phyloP scores from a whole-genome alignment of 2,113 vertebrate species.

The Calypte anna region DNA sequence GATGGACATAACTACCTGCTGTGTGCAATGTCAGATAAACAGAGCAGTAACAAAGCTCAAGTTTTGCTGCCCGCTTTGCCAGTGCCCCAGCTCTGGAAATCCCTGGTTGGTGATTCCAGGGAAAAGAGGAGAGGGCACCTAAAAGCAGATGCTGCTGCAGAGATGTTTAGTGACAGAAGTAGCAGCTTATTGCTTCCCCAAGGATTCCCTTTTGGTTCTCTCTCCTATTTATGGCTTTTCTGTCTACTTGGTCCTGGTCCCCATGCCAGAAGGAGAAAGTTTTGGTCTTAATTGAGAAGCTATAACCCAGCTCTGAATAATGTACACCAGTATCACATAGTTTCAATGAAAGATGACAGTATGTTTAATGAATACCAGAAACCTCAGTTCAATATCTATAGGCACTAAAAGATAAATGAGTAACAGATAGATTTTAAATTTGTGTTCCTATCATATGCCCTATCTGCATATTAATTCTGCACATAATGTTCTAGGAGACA shows the following conservation, averaged over 20 bases:
- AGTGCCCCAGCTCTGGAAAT: neutral
- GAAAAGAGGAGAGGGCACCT: neutral
- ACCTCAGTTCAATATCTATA: neutral
- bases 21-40: neutral
- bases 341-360: neutral
- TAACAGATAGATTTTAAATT: neutral
- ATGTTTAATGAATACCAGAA: neutral
- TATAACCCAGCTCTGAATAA: neutral
- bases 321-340: neutral
- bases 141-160: neutral
- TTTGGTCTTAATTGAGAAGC: neutral
- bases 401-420: neutral
- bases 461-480: neutral
- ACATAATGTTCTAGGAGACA: neutral
- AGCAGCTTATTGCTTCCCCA: neutral
- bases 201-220: neutral
- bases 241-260: neutral
- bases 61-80: neutral
- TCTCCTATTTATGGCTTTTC: neutral
- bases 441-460: neutral
- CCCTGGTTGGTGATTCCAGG: rapidly evolving
- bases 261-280: neutral
- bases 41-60: neutral
- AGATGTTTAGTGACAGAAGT: neutral
- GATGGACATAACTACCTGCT: neutral